Base-by-base conservation (phyloP, 2,888 invertebrate species). In the Unio pictorum region DNA sequence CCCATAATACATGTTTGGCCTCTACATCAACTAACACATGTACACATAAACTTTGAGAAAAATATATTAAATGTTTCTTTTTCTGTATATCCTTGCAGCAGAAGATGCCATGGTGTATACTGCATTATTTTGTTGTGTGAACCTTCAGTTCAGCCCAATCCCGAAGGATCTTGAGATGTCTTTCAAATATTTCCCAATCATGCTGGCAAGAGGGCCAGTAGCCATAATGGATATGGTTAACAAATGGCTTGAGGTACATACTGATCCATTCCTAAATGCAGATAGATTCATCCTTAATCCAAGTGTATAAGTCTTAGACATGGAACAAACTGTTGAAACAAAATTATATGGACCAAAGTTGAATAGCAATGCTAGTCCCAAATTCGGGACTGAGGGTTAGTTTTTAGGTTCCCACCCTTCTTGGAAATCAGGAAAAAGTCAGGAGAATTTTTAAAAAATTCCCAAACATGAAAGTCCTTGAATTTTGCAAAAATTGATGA, bases 171-270 rank as follows among this genome's bases (percentile, higher is more conserved):
- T 82, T 54, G 70, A 72, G 55, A 59, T 71, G 1, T 68, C 78
- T 34, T 87, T 86, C 66, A 79, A 80, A 7, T 84, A 84, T 69
- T 85, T 79, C 66, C 84, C 87, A 6, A 60, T 82, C 17, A 72
- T 86, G 68, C 61, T 87, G 67, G 73, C 86, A 8, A 81, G 76
- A 28, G 83, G 83, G 1, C 68, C 81, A 18, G 76, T 80, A 11
- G 67, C 74, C 7, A 61, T 84, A 11, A 74, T 81, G 34, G 68
- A 77, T 45, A 74, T 72, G 8, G 64, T 85, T 28, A 77, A 75
- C 28, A 73, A 73, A 28, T 86, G 85, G 85, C 67, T 86, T 23
- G 79, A 84, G 83, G 85, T 86, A 76, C 60, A 45, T 45, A 45
- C 45, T 45, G 15, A 45, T 45, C 45, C 45, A 45, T 26, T 23